Percentiles rank a stretch among this genome's conserved stretches.
These are phyloP conservation scores for Neria commutata DNA, from an alignment of 2,888 invertebrate species.

Conservation along the genomic window DNA sequence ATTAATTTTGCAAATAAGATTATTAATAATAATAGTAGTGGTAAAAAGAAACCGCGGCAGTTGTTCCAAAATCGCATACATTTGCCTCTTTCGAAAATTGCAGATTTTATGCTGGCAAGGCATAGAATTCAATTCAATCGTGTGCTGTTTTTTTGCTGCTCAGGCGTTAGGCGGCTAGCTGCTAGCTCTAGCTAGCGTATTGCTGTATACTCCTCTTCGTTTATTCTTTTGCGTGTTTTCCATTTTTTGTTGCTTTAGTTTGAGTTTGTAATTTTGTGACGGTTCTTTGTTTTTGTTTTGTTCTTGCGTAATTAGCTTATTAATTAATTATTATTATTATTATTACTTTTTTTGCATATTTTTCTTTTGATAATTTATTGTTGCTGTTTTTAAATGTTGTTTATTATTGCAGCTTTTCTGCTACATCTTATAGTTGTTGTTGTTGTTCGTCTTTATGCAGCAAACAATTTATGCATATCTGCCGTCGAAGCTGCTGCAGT, in stretches of 20 bases:
- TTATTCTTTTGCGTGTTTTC: slow-evolving; percentile 5
- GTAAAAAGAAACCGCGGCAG: neutral
- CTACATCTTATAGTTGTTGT: slow-evolving; percentile 20
- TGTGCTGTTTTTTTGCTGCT: too few relatives aligned
- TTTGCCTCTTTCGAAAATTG: too few relatives aligned
- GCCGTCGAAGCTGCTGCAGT: neutral
- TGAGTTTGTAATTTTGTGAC: slow-evolving; percentile 18
- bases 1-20: slow-evolving; percentile 2
- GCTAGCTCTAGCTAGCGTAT: neutral
- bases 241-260: slow-evolving; percentile 8
- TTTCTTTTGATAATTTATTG: slow-evolving; percentile 9
- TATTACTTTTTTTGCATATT: slow-evolving; percentile 23
- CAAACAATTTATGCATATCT: too few relatives aligned
- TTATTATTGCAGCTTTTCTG: slow-evolving; percentile 15
- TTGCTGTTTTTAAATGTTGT: slow-evolving; percentile 13
- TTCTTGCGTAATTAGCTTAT: slow-evolving; percentile 7
- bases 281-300: slow-evolving; percentile 19
- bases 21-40: neutral
- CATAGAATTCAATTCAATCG: slow-evolving; percentile 35
- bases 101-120: slow-evolving; percentile 30
- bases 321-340: slow-evolving; percentile 32
- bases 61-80: too few relatives aligned
- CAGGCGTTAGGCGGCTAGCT: too few relatives aligned
- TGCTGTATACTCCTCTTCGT: neutral
- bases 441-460: too few relatives aligned